phyloP scores from a whole-genome alignment of 2,113 vertebrate species.

The Tragulus kanchil region DNA sequence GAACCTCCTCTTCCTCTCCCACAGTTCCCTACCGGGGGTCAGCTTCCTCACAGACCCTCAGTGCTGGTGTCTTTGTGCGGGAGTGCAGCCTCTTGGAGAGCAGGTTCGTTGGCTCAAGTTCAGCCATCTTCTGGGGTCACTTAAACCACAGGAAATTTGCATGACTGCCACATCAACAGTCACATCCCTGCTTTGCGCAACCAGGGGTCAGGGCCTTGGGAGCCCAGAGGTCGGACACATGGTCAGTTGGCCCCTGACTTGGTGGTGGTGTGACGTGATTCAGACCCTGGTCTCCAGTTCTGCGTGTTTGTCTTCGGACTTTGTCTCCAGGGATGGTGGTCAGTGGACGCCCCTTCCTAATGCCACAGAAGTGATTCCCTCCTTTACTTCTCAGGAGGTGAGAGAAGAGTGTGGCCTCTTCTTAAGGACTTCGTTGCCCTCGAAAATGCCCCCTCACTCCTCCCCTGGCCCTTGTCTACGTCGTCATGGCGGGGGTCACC shows the following conservation, averaged over 20 bases:
- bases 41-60: neutral
- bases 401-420: neutral
- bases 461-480: fast-evolving
- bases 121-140: neutral
- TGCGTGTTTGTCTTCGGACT: neutral
- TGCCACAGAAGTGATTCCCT: neutral
- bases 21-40: neutral
- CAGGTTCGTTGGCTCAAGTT: neutral
- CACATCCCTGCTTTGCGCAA: neutral
- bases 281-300: neutral
- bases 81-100: too few relatives aligned
- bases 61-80: neutral
- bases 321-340: neutral
- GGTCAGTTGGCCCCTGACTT: neutral
- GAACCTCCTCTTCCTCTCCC: neutral
- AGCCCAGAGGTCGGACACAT: neutral
- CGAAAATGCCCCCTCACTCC: fast-evolving
- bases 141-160: neutral
- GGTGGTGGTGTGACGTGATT: neutral
- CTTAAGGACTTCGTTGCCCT: neutral
- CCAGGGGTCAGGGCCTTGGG: neutral
- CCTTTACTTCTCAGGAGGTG: fast-evolving
- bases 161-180: neutral
- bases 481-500: neutral
- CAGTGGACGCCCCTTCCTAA: neutral